Percentiles rank a stretch among this genome's conserved stretches.
These are phyloP conservation scores for Papilio polyxenes DNA, from an alignment of 1,140 invertebrate species.

Conservation along the genomic window DNA sequence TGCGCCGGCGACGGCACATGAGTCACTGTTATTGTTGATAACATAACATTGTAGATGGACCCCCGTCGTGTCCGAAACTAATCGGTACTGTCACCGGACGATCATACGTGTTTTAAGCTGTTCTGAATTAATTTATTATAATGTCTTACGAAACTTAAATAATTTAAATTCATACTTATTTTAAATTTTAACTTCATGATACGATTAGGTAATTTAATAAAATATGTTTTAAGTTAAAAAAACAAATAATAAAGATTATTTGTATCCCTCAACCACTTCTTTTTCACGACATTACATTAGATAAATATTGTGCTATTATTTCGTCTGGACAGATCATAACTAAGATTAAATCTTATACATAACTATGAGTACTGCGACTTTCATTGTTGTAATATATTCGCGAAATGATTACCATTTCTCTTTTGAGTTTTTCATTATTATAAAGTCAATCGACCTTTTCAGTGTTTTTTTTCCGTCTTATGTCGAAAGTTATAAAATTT, in stretches of 20 bases:
- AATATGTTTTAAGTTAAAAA: background rate
- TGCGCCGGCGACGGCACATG: too few species aligned
- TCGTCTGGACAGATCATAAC: conserved; percentile 2
- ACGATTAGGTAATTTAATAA: background rate
- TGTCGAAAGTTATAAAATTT: too few species aligned
- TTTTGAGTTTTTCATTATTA: background rate
- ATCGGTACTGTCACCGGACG: too few species aligned
- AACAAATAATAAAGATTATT: background rate
- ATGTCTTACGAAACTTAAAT: too few species aligned
- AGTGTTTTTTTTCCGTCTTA: too few species aligned
- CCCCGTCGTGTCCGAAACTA: too few species aligned
- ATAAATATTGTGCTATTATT: background rate
- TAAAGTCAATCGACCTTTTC: background rate
- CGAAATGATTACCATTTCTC: background rate
- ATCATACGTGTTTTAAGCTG: too few species aligned
- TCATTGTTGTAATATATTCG: background rate
- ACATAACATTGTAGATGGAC: too few species aligned
- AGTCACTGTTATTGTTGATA: too few species aligned
- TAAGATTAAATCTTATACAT: conserved; percentile 15
- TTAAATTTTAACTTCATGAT: too few species aligned
- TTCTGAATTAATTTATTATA: too few species aligned
- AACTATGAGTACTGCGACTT: background rate
- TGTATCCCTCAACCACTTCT: background rate
- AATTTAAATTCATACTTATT: too few species aligned
- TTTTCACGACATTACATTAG: background rate